These are phyloP conservation scores for Tachycineta bicolor DNA, from an alignment of 2,113 vertebrate species.

Conservation along the genomic window DNA sequence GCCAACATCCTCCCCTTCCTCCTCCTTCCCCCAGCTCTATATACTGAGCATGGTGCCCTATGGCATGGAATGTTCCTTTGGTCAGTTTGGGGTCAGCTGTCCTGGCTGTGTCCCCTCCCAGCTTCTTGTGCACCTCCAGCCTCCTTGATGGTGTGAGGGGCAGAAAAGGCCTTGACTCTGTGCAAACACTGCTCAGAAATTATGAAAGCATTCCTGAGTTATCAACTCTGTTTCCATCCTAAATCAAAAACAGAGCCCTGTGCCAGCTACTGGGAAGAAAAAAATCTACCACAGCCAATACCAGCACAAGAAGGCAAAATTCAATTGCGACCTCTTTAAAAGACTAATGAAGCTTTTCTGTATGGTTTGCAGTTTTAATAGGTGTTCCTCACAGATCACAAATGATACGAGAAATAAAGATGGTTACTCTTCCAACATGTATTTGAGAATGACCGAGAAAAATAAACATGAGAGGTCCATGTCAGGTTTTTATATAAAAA, in stretches of 20 bases:
- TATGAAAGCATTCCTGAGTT: not conserved
- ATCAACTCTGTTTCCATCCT: not conserved
- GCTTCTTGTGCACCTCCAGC: not conserved
- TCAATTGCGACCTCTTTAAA: not conserved
- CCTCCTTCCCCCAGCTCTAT: not conserved
- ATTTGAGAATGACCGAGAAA: not conserved
- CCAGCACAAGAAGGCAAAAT: not conserved
- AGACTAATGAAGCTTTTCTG: constrained; percentile 37
- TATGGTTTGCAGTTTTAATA: constrained; percentile 27
- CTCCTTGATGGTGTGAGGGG: not conserved
- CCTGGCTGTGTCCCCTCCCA: not conserved
- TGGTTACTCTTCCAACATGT: not conserved
- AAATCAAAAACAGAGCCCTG: not conserved
- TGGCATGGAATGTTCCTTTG: not conserved
- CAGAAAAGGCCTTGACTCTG: not conserved
- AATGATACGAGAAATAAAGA: not conserved
- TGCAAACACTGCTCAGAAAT: not conserved
- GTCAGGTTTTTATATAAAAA: constrained; percentile 43
- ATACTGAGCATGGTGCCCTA: accelerated
- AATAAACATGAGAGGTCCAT: constrained; percentile 25
- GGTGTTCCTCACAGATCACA: constrained; percentile 38
- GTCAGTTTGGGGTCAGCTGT: not conserved
- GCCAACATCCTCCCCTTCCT: not conserved
- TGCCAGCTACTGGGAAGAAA: not conserved
- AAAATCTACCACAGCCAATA: not conserved